Base-by-base conservation (phyloP, 2,888 invertebrate genomes). In the Linnaemya tessellans region DNA sequence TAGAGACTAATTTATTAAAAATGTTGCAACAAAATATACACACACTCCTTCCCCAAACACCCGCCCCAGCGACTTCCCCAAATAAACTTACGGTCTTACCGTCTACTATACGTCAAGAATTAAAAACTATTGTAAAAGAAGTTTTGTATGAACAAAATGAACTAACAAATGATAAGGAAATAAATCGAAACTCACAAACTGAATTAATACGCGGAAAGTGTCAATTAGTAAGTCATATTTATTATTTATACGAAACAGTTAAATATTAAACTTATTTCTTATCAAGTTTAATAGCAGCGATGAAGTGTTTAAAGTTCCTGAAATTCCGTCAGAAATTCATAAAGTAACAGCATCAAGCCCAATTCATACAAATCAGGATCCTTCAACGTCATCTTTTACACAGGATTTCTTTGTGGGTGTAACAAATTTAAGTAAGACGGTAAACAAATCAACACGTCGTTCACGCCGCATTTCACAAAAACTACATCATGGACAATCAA, bases 301-400 rank as follows among this genome's bases (percentile, higher is more conserved):
- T 79, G 88, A 88, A 0, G 71, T 88, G 18, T 89, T 89, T 22
- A 90, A 89, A 88, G 80, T 88, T 56, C 89, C 89, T 7, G 78
- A 82, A 30, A 68, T 84, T 18, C 88, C 89, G 11, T 18, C n/a
- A 10, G 49, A 64, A 64, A 1, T 9, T 20, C n/a, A 71, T 10
- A 65, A 49, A 35, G 35, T 30, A 13, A 71, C 64, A 73, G 80
- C 80, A 3, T 82, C 85, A n/a, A 85, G 85, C 35, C 85, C 85
- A 9, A 58, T 77, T 20, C 30, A 11, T 25, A 71, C 54, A 10
- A 13, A 11, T 9, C 8, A n/a, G 11, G 46, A 74, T 10, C 56
- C 30, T 18, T 11, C 30, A 13, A 20, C 15, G 25, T 20, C 49
- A 9, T 85, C 84, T 5, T 82, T 79, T 46, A 64, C 80, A 8